Percentiles rank a stretch among this genome's conserved stretches.
Conservation (phyloP, 2,888 invertebrate species). For the Protonemura montana region DNA sequence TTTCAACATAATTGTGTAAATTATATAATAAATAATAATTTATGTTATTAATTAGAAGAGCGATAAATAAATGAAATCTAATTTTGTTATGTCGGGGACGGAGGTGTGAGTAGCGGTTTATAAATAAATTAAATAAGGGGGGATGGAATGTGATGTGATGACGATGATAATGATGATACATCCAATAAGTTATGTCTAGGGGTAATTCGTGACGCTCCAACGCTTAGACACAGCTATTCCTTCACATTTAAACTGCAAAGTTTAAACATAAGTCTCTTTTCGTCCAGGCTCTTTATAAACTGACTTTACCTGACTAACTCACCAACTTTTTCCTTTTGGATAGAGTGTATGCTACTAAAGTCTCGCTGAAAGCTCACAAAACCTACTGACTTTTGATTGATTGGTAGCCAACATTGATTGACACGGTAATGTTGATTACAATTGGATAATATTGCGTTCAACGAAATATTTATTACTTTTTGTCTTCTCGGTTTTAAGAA, state of each 20-base stretch:
- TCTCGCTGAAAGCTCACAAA: not conserved
- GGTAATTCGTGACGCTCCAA: not conserved
- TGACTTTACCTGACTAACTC: constrained; percentile 16
- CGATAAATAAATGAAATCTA: constrained; percentile 31
- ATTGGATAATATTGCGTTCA: constrained; percentile 8
- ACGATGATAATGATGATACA: constrained; percentile 20
- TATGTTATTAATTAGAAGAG: constrained; percentile 24
- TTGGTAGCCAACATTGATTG: constrained; percentile 21
- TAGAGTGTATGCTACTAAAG: not conserved
- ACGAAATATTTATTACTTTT: constrained; percentile 30
- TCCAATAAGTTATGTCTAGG: constrained; percentile 1
- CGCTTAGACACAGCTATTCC: not conserved
- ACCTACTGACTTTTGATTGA: constrained; percentile 26
- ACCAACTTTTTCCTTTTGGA: not conserved
- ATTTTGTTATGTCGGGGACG: constrained; percentile 26
- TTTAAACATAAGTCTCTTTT: not conserved
- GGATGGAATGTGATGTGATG: constrained; percentile 22
- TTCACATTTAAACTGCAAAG: not conserved
- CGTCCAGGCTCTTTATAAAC: constrained; percentile 4
- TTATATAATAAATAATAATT: constrained; percentile 26
- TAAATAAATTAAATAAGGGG: constrained; percentile 41
- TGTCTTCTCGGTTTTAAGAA: not conserved
- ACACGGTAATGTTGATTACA: constrained; percentile 28
- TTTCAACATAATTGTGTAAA: not conserved
- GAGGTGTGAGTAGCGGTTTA: constrained; percentile 27